Conservation (phyloP, 2,888 invertebrate genomes). For the Pecten maximus region DNA sequence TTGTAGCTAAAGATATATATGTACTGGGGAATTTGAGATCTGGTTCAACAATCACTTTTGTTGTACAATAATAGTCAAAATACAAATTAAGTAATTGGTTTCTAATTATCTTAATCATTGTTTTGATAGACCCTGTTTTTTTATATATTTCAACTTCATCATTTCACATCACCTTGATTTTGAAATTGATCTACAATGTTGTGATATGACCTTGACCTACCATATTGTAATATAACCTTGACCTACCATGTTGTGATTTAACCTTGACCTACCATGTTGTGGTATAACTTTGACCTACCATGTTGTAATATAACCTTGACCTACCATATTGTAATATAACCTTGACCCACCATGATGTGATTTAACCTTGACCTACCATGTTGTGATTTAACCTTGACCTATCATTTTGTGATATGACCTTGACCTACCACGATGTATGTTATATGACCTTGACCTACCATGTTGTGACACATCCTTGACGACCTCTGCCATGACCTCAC, state of each 20-base stretch:
- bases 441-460: slow-evolving; percentile 46
- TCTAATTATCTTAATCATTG: too few species aligned
- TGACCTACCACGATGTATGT: neutral
- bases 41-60: too few species aligned
- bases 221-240: too few species aligned
- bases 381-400: neutral
- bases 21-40: too few species aligned
- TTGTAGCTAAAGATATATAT: too few species aligned
- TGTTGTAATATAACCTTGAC: too few species aligned
- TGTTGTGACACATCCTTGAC: slow-evolving; percentile 74
- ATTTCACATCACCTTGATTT: too few species aligned
- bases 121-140: too few species aligned
- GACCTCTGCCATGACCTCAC: slow-evolving; percentile 78
- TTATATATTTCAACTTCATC: too few species aligned
- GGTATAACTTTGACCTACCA: slow-evolving; percentile 73
- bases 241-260: too few species aligned
- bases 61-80: too few species aligned
- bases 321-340: neutral
- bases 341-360: neutral
- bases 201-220: neutral
- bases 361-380: neutral
- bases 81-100: too few species aligned
- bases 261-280: slow-evolving; percentile 50
- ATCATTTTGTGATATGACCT: neutral
- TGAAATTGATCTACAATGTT: neutral